A percentile compares a stretch with the other conserved stretches of the same genome.
These are phyloP conservation scores for Eupristina koningsbergeri DNA, from an alignment of 1,140 invertebrate genomes.

Conservation along the genomic window DNA sequence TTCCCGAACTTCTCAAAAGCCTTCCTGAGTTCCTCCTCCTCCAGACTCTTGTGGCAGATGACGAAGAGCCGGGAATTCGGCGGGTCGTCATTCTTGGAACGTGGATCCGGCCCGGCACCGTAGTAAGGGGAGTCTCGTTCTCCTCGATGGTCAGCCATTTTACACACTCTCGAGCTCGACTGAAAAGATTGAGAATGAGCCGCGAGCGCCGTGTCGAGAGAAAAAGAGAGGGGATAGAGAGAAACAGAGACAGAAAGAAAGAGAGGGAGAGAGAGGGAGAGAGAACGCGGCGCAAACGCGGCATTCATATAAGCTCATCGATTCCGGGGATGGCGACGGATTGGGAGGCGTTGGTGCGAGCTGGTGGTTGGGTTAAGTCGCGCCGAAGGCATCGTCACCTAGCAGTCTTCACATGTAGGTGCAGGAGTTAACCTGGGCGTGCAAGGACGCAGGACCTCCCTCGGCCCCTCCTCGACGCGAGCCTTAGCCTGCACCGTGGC, in stretches of 20 bases:
- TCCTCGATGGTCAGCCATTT: slow-evolving; percentile 71
- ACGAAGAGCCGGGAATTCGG: slow-evolving; percentile 90
- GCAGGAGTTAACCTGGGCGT: background rate
- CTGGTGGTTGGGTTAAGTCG: background rate
- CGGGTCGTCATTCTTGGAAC: slow-evolving; percentile 80
- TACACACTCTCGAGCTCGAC: slow-evolving; percentile 25
- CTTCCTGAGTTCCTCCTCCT: slow-evolving; percentile 85
- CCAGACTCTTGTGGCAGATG: slow-evolving; percentile 86
- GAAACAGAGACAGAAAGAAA: background rate
- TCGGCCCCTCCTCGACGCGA: too few relatives aligned
- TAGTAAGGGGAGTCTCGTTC: slow-evolving; percentile 69
- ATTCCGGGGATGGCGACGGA: background rate
- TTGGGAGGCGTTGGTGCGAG: background rate
- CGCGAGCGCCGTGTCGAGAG: too few relatives aligned
- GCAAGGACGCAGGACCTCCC: background rate
- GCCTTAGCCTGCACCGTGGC: too few relatives aligned
- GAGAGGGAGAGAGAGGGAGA: background rate
- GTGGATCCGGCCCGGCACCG: slow-evolving; percentile 62
- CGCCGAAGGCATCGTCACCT: too few relatives aligned
- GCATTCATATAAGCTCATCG: background rate
- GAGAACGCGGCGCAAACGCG: background rate
- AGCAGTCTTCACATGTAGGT: too few relatives aligned
- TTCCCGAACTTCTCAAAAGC: slow-evolving; percentile 87
- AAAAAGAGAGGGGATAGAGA: slow-evolving; percentile 11
- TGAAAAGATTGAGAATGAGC: background rate